These are phyloP conservation scores for Lepidurus couesii DNA, from an alignment of 1,140 invertebrate genomes.

Conservation along the genomic window DNA sequence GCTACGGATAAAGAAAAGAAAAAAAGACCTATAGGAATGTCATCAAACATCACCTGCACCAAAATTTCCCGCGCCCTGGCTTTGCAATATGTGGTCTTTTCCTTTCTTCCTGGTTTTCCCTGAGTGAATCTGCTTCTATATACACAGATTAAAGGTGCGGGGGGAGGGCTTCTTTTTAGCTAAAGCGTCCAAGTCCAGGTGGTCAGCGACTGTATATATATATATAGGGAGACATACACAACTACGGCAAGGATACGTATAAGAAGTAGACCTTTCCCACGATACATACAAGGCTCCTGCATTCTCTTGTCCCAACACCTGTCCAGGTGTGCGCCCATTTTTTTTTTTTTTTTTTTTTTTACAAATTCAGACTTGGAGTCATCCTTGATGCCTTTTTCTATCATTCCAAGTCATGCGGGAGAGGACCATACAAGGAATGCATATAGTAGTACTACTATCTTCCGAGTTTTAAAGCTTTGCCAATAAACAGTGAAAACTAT, in stretches of 20 bases:
- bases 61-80: not conserved
- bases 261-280: constrained; percentile 18
- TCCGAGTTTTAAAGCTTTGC: too few species aligned
- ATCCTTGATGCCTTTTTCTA: not conserved
- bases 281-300: not conserved
- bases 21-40: not conserved
- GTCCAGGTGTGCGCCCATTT: constrained; percentile 9
- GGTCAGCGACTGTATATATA: not conserved
- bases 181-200: not conserved
- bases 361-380: not conserved
- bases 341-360: not conserved
- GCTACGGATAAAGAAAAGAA: not conserved
- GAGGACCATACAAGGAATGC: too few species aligned
- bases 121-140: not conserved
- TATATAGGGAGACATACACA: not conserved
- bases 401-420: too few species aligned
- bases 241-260: not conserved
- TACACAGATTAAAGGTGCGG: not conserved
- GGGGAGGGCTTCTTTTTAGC: too few species aligned
- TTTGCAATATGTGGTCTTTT: not conserved
- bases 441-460: too few species aligned
- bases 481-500: too few species aligned
- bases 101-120: not conserved
- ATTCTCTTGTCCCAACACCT: not conserved
- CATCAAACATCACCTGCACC: constrained; percentile 3